Evolutionary conservation across 2,888 invertebrate species (phyloP).

Genomic region (Allacma fusca): DNA sequence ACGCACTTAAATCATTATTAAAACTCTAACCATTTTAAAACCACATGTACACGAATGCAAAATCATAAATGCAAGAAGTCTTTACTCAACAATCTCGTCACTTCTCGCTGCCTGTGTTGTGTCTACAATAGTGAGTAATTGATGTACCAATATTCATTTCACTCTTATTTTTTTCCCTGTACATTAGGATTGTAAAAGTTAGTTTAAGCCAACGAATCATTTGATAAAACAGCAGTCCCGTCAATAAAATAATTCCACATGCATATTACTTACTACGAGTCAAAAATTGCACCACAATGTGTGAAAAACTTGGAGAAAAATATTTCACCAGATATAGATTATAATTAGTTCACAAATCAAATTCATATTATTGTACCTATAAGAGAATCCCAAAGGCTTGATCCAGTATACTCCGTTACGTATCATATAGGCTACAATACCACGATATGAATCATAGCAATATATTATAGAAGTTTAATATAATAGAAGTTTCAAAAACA

Average conservation of each 20-base stretch:
- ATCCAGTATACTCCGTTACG: too few relatives aligned
- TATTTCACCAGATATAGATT: neutral
- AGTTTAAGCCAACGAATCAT: conserved; percentile 7
- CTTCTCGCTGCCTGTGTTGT: neutral
- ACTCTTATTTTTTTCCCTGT: too few relatives aligned
- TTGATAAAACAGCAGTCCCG: neutral
- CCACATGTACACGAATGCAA: neutral
- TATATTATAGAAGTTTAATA: too few relatives aligned
- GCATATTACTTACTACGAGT: neutral
- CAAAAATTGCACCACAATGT: conserved; percentile 33
- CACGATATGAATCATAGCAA: too few relatives aligned
- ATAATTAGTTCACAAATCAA: neutral
- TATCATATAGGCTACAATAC: too few relatives aligned
- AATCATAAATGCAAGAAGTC: too few relatives aligned
- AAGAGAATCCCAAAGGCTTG: neutral
- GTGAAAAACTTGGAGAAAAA: conserved; percentile 11
- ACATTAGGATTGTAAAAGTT: too few relatives aligned
- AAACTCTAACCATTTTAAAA: neutral
- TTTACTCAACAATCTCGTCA: conserved; percentile 26
- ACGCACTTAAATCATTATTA: too few relatives aligned
- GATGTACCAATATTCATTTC: neutral
- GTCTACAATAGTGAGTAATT: neutral
- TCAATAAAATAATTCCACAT: neutral
- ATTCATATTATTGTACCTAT: conserved; percentile 3
- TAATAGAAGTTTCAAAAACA: too few relatives aligned